Evolutionary conservation across 2,888 invertebrate genomes (phyloP), one percentile per base, ranked within the genome.

Genomic region (Nematopogon swammerdamellus): DNA sequence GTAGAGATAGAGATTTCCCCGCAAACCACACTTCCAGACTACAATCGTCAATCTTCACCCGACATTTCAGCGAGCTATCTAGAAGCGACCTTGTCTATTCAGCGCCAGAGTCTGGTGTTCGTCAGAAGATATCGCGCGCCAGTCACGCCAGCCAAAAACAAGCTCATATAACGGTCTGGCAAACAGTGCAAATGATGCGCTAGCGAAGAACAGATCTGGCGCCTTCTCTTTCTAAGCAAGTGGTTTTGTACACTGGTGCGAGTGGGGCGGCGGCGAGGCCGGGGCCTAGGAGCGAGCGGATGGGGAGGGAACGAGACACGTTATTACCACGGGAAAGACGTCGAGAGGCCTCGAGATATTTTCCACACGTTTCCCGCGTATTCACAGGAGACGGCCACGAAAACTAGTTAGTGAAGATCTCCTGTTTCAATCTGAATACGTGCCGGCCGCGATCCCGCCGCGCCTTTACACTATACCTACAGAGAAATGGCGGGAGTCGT

Each of bases 321-420:
- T 76, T 76, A 76, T 77, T 77, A 76, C 76, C 73, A 73, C 65
- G 59, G 63, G 63, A 65, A 72, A 72, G 68, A 71, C 68, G 72
- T 69, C 66, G 67, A 62, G 64, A 66, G 66, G 64, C 65, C 67
- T 70, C 68, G 62, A 36, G 65, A 72, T 76, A 79, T 77, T 77
- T 76, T 75, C 72, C 69, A 75, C 79, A 76, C 79, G 79, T 79
- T 36, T 66, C 72, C 63, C 70, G 65, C 65, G 65, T 72, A 76
- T 74, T 67, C 79, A 64, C 79, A 58, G 57, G 79, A 79, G 79
- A 75, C 70, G 68, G 60, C 63, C 71, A 66, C 72, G 74, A 77
- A 79, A 79, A 79, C 77, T 79, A 77, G 79, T 77, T 77, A 75
- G 72, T 70, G 71, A 65, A 69, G 67, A 70, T 70, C 72, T 65